phyloP scores from a whole-genome alignment of 1,140 invertebrate genomes.

The Bombus waltoni region DNA sequence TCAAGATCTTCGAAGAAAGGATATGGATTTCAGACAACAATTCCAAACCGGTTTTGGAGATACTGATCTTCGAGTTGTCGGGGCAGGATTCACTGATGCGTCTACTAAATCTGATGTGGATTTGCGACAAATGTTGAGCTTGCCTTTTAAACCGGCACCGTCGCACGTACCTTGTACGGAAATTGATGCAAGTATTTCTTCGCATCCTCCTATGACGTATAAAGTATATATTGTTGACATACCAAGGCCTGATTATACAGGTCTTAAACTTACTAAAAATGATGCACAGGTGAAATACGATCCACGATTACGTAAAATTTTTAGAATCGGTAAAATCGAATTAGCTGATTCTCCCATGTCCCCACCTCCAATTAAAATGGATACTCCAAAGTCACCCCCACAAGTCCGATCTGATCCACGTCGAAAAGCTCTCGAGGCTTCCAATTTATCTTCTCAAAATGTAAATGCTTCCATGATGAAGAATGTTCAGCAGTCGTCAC shows the following conservation, averaged over 20 bases:
- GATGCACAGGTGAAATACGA: constrained; percentile 88
- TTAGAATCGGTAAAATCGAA: constrained; percentile 85
- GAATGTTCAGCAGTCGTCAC: constrained; percentile 41
- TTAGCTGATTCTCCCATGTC: constrained; percentile 80
- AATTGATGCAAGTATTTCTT: constrained; percentile 91
- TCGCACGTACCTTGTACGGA: constrained; percentile 92
- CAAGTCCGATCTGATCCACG: constrained; percentile 83
- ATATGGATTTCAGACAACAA: constrained; percentile 85
- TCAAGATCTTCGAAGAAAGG: constrained; percentile 79
- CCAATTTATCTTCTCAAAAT: constrained; percentile 63
- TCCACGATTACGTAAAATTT: constrained; percentile 89
- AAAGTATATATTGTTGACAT: constrained; percentile 87
- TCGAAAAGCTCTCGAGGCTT: constrained; percentile 83
- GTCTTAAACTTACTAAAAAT: constrained; percentile 87
- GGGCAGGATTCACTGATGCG: constrained; percentile 68
- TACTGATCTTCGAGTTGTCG: constrained; percentile 79
- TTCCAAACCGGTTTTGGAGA: constrained; percentile 78
- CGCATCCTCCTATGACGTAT: constrained; percentile 89
- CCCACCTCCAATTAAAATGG: constrained; percentile 75
- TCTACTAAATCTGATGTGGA: constrained; percentile 86
- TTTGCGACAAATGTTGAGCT: constrained; percentile 85
- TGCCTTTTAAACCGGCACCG: constrained; percentile 90
- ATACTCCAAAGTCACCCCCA: constrained; percentile 78
- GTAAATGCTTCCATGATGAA: constrained; percentile 59
- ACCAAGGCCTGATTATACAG: constrained; percentile 88